These are phyloP conservation scores for Spinibarbus caldwelli DNA, from an alignment of 2,797 vertebrate genomes.

Conservation along the genomic window DNA sequence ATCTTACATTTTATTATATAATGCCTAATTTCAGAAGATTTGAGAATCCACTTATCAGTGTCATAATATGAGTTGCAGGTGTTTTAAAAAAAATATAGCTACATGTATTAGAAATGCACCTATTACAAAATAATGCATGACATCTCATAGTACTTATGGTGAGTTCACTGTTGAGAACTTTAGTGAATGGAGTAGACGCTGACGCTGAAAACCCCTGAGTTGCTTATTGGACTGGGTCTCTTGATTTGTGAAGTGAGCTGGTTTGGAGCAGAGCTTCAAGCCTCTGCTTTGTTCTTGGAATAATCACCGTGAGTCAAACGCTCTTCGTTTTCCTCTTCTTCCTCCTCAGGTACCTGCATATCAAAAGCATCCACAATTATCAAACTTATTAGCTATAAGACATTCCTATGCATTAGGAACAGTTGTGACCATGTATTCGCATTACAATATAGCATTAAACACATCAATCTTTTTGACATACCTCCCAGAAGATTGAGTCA, in stretches of 20 bases:
- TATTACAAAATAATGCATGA: neutral
- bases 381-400: neutral
- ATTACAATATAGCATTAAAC: neutral
- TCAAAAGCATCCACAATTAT: conserved; percentile 22
- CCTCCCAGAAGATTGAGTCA: conserved; percentile 96
- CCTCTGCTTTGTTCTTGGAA: conserved; percentile 77
- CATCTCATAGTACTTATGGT: neutral
- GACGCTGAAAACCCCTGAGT: conserved; percentile 38
- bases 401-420: neutral
- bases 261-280: conserved; percentile 66
- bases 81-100: neutral
- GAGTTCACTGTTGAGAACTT: neutral
- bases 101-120: neutral
- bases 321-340: conserved; percentile 73
- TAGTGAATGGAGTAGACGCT: neutral
- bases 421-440: neutral
- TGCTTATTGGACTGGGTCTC: conserved; percentile 6
- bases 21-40: neutral
- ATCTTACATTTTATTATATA: neutral
- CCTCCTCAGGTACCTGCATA: conserved; percentile 86
- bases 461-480: conserved; percentile 66
- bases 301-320: conserved; percentile 73
- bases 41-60: neutral
- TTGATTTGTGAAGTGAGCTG: neutral
- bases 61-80: neutral